Evolutionary conservation across 2,888 invertebrate species (phyloP), one percentile per base, ranked within the genome.

Genomic region (Hoplodrina blanda): DNA sequence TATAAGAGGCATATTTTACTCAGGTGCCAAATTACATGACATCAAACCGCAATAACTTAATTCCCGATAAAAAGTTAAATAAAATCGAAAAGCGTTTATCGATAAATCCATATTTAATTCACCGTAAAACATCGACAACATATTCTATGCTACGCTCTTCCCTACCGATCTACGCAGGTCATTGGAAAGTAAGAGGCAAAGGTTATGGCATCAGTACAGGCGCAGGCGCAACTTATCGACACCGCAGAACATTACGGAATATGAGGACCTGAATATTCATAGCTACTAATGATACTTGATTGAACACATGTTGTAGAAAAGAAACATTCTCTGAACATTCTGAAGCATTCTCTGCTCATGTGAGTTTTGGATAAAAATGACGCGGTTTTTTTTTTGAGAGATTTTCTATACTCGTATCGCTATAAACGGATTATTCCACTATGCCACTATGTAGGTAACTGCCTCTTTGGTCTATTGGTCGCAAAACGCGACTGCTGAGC

Each of bases 171-270:
- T 82, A 80, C 79, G 76, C 89, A 80, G 93, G 92, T 92, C 92
- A 92, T 89, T 93, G 87, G 93, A 94, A 93, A 93, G 94, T 93
- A 89, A 90, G 86, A 88, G 91, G 87, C 90, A 92, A 89, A 93
- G 93, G 93, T 93, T 90, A 87, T 87, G 76, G 83, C 87, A 78
- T 62, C 79, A 65, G 73, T 80, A 77, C 78, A 53, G 62, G 41
- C 62, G 52, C 67, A 46, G 62, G 52, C 81, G 81, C 80, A 80
- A 80, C 78, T 76, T 81, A 83, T 87, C 83, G 76, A 76, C 79
- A 56, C 53, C 61, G 65, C 54, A 67, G 69, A 60, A 52, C 76
- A 60, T 79, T 75, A 53, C 72, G 61, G 83, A 69, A 82, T 82
- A 64, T 25, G 73, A 53, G 41, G 49, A 78, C 50, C 52, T 65